phyloP scores from a whole-genome alignment of 2,113 vertebrate species.

The Varanus komodoensis region DNA sequence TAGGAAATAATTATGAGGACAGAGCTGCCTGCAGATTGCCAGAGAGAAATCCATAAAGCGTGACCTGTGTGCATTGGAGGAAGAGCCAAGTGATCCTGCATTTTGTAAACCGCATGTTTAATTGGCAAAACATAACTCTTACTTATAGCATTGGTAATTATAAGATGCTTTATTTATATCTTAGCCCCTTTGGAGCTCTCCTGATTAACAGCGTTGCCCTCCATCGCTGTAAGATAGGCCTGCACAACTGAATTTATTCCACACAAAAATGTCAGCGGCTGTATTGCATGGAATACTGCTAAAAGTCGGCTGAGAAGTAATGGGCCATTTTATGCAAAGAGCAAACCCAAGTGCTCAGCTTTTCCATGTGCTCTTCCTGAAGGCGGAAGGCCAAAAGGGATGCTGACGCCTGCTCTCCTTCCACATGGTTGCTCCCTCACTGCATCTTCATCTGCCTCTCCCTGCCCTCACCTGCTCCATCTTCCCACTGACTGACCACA shows the following conservation, averaged over 20 bases:
- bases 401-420: no score
- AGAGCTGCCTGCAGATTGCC: slow-evolving; percentile 39
- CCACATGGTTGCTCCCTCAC: no score
- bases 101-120: slow-evolving; percentile 18
- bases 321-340: background rate
- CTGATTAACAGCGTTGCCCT: slow-evolving; percentile 13
- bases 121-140: slow-evolving; percentile 38
- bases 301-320: background rate
- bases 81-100: background rate
- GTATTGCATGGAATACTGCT: background rate
- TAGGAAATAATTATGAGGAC: slow-evolving; percentile 37
- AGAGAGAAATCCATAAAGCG: slow-evolving; percentile 13
- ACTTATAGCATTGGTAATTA: slow-evolving; percentile 38
- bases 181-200: background rate
- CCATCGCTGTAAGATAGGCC: background rate
- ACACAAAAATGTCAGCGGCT: background rate
- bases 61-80: background rate
- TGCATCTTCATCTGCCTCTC: no score
- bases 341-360: background rate
- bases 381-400: no score
- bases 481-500: no score
- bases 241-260: slow-evolving; percentile 13
- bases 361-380: background rate
- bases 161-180: slow-evolving; percentile 41
- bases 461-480: no score